Conservation (phyloP, 2,888 invertebrate species). For the Diabrotica balteata region DNA sequence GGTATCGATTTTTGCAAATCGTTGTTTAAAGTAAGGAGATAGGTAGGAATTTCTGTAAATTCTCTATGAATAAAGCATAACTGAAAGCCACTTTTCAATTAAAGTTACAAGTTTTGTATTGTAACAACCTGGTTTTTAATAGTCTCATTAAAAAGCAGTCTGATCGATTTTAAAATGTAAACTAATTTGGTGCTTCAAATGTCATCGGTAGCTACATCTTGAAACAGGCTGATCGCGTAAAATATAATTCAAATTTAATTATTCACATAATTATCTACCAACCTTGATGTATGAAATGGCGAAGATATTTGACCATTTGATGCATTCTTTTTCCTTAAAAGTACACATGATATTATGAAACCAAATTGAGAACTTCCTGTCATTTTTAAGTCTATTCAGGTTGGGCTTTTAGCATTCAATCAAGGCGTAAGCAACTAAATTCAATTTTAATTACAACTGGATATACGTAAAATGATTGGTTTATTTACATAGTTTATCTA, state of each 20-base stretch:
- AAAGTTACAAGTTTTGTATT: no score
- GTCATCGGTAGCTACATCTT: conserved; percentile 14
- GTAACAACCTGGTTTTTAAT: no score
- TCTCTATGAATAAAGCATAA: conserved; percentile 33
- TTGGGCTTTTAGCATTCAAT: conserved; percentile 21
- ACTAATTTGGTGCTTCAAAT: conserved; percentile 11
- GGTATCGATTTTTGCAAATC: conserved; percentile 40
- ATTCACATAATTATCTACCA: conserved; percentile 26
- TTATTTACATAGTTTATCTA: not conserved
- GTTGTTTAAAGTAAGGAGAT: conserved; percentile 33
- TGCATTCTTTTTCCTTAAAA: conserved; percentile 38
- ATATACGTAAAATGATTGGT: not conserved
- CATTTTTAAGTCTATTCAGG: conserved; percentile 25
- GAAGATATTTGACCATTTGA: conserved; percentile 27
- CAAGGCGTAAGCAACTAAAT: conserved; percentile 25
- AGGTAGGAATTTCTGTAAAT: conserved; percentile 28
- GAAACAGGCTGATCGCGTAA: not conserved
- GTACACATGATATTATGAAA: conserved; percentile 42
- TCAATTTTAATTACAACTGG: not conserved
- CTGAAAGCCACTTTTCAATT: not conserved
- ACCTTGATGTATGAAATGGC: conserved; percentile 31
- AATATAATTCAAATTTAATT: conserved; percentile 7
- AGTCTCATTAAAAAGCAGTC: no score
- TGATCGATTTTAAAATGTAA: conserved; percentile 13
- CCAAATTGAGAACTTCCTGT: conserved; percentile 41